Evolutionary conservation across 2,888 invertebrate genomes (phyloP), one percentile per base, ranked within the genome.

Genomic region (Malacosoma neustria): DNA sequence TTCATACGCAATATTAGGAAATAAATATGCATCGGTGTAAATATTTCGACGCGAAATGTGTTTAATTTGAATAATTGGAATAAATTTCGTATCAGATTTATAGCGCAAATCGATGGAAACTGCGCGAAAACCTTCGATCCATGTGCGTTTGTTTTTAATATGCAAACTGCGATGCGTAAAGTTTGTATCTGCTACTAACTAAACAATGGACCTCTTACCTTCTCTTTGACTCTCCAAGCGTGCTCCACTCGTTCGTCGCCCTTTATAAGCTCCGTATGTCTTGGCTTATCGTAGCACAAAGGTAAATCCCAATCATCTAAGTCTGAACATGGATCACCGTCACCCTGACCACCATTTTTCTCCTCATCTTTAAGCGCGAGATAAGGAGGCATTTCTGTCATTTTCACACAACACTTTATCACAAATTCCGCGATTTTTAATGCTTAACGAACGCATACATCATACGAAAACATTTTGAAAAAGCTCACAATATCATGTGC

Each of bases 141-240:
- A 79, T 79, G 82, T 75, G 79, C 67, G 77, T 82, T 81, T 81
- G 79, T 81, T 81, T 64, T 77, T 45, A 42, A 54, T 42, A 57
- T 69, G 71, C 68, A 71, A 72, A 50, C 70, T 58, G 46, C 40
- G 47, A 42, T 37, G 42, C 33, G 29, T 39, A 31, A 40, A 43
- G 34, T 54, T 55, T 52, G 46, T 31, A 33, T 37, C 42, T 39
- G 30, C 33, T 39, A 41, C 22, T 22, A 9, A 22, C 22, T 22
- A 22, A 22, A 22, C 22, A 40, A 33, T 34, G 12, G 33, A 31
- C n/a, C 11, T 29, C 76, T 65, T 72, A 94, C 94, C 88, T 96
- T 90, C 70, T 96, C 96, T 71, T 96, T 95, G 87, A 97, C 95
- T 54, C 97, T 89, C 97, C 97, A 98, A 46, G 93, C 90, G 59